Evolutionary conservation across 2,888 invertebrate species (phyloP), one percentile per base, ranked within the genome.

Genomic region (Agrochola lota): DNA sequence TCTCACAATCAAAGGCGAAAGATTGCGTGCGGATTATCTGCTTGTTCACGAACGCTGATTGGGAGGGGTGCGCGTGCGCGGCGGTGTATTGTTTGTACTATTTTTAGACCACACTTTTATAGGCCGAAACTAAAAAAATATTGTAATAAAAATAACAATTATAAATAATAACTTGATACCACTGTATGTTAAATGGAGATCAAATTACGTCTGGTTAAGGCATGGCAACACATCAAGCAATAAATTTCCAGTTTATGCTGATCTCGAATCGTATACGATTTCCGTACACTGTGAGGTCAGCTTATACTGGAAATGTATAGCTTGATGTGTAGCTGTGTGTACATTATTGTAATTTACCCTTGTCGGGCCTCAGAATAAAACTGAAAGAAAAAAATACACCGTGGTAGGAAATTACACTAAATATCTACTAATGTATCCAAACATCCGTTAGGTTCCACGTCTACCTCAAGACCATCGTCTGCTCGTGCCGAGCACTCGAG

Each of bases 11-110:
- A 23, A 85, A 76, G 86, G 91, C 91, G 15, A 91, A 76, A 12
- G 74, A 73, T 76, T 88, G 88, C 62, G 91, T 88, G 83, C 87
- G 86, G 75, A 92, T 35, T 2, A 92, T 85, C 79, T 92, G 85
- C 81, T 93, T 93, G 83, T 91, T 92, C 59, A 91, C 78, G 88
- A 90, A 90, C 57, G 91, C 91, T 17, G 92, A 92, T 90, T 91
- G 78, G 91, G 91, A 71, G 92, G 90, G 8, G 90, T 91, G 77
- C 93, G 92, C 66, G 91, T 88, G 67, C 91, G 91, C 69, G 84
- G 78, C 0, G 86, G 77, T 17, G 23, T 26, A 46, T 75, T 55
- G 35, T 30, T 64, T 49, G 20, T 64, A 11, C 52, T 40, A 11
- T 23, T 57, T 74, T 17, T 52, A 30, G 49, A 20, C n/a, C 55